These are phyloP conservation scores for Melangyna quadrimaculata DNA, from an alignment of 2,888 invertebrate genomes.

Conservation along the genomic window DNA sequence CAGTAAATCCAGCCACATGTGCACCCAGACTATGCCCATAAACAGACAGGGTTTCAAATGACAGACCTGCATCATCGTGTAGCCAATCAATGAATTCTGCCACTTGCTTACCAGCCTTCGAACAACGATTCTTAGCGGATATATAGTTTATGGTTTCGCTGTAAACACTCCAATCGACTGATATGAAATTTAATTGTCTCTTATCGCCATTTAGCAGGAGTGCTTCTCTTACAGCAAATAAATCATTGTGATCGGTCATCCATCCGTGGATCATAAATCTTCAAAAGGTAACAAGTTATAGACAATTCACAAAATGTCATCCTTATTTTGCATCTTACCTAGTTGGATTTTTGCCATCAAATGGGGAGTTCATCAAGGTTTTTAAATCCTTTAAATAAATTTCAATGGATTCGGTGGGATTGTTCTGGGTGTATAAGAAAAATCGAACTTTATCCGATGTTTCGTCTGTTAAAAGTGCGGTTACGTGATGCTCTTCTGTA, in stretches of 20 bases:
- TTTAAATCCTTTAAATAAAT: constrained; percentile 10
- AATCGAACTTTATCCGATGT: constrained; percentile 36
- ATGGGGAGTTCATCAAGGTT: constrained; percentile 19
- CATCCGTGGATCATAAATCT: constrained; percentile 75
- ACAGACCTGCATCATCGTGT: constrained; percentile 81
- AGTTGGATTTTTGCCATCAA: constrained; percentile 73
- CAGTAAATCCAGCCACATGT: constrained; percentile 83
- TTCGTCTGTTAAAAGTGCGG: not conserved
- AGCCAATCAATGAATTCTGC: constrained; percentile 75
- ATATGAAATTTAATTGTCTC: constrained; percentile 83
- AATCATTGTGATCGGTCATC: constrained; percentile 16
- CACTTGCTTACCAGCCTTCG: constrained; percentile 63
- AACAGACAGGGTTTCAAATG: constrained; percentile 81
- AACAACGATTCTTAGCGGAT: constrained; percentile 80
- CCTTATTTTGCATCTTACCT: constrained; percentile 79
- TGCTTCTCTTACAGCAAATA: constrained; percentile 76
- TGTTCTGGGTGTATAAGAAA: constrained; percentile 47
- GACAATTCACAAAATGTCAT: too few relatives aligned
- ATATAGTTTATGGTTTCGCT: constrained; percentile 82
- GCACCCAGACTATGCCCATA: constrained; percentile 83
- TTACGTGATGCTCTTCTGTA: not conserved
- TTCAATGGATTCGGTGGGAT: constrained; percentile 15
- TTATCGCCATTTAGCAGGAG: constrained; percentile 82
- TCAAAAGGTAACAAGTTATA: not conserved
- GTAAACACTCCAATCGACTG: constrained; percentile 83